phyloP scores from a whole-genome alignment of 2,797 vertebrate genomes.

The Chloroceryle amazona region DNA sequence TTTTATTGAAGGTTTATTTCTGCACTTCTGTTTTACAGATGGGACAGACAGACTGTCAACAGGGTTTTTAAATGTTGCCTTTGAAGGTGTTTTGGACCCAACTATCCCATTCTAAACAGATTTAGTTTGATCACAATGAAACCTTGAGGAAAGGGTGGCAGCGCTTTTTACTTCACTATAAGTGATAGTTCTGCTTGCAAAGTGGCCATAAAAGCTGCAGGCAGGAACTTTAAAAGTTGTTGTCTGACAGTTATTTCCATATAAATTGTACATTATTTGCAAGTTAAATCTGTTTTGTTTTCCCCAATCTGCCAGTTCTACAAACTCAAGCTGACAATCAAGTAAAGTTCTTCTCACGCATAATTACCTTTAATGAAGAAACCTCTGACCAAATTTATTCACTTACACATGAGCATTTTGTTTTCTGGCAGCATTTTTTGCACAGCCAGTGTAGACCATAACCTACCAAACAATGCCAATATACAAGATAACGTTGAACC shows the following conservation, averaged over 20 bases:
- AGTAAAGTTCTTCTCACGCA: neutral
- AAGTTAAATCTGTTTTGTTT: slow-evolving; percentile 39
- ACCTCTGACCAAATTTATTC: neutral
- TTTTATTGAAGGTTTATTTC: neutral
- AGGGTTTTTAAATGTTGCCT: neutral
- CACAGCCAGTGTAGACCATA: neutral
- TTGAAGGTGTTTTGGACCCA: neutral
- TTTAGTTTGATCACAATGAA: neutral
- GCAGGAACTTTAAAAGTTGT: neutral
- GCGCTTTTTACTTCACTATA: neutral
- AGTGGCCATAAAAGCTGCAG: neutral
- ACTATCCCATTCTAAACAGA: neutral
- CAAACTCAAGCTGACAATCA: slow-evolving; percentile 3
- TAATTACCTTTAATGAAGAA: neutral
- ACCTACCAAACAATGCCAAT: neutral
- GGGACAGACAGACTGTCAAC: neutral
- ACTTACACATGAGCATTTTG: neutral
- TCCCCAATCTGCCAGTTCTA: neutral
- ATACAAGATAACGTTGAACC: neutral
- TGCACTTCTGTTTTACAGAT: neutral
- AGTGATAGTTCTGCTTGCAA: neutral
- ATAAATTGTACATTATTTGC: neutral
- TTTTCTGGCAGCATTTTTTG: neutral
- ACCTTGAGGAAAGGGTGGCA: neutral
- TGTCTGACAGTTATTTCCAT: neutral